phyloP scores from a whole-genome alignment of 2,797 vertebrate species.

The Spheniscus humboldti region DNA sequence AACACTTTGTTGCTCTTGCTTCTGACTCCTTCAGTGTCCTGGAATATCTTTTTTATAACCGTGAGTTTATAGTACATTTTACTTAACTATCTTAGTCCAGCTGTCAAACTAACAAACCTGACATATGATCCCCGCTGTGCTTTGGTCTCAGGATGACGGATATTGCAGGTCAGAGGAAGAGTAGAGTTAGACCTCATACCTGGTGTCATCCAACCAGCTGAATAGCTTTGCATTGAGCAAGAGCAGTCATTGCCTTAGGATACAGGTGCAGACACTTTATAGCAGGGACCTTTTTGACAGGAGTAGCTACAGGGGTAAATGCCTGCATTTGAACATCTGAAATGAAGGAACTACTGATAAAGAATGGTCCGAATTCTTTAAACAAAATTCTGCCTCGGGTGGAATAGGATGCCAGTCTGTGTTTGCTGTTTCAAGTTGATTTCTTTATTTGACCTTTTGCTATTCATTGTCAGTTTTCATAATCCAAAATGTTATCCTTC shows the following conservation, averaged over 20 bases:
- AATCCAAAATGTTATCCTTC: not conserved
- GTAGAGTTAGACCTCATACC: not conserved
- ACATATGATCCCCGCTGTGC: not conserved
- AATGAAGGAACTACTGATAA: slow-evolving; percentile 57
- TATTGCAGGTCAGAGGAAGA: slow-evolving; percentile 21
- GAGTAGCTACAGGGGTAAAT: slow-evolving; percentile 53
- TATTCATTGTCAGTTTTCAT: slow-evolving; percentile 34
- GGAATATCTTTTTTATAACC: not conserved
- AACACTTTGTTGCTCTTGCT: not conserved
- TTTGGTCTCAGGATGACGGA: slow-evolving; percentile 59
- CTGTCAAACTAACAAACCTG: slow-evolving; percentile 34
- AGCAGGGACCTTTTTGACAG: slow-evolving; percentile 49
- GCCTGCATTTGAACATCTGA: slow-evolving; percentile 55
- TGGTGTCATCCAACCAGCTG: not conserved
- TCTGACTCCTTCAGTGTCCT: not conserved
- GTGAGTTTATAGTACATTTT: not conserved
- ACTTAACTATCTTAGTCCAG: not conserved
- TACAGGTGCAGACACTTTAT: slow-evolving; percentile 51
- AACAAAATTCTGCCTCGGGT: slow-evolving; percentile 24
- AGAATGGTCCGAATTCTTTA: slow-evolving; percentile 26
- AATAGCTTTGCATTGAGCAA: not conserved
- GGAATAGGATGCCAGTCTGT: not conserved
- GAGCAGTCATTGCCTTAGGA: slow-evolving; percentile 23
- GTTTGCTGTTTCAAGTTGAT: slow-evolving; percentile 46
- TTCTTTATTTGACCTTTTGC: slow-evolving; percentile 57